phyloP scores from a whole-genome alignment of 2,113 vertebrate genomes.

The Ceyx margarethae region DNA sequence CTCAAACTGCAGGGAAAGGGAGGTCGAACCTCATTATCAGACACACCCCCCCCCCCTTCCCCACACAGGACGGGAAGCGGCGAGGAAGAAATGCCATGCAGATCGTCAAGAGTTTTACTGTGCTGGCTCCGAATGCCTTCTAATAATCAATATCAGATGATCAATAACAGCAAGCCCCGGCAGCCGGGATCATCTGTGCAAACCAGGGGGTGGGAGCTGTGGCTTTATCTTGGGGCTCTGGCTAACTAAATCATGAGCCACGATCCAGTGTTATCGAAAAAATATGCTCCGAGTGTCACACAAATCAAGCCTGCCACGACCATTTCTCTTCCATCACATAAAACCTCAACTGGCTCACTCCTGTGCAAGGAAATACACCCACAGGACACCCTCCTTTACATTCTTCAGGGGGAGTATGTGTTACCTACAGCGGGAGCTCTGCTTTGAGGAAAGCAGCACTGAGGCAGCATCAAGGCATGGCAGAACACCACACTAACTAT shows the following conservation, averaged over 20 bases:
- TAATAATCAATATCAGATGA: constrained; percentile 56
- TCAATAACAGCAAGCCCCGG: not conserved
- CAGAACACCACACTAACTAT: constrained; percentile 5
- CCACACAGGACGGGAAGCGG: not conserved
- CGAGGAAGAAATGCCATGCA: not conserved
- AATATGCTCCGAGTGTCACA: not conserved
- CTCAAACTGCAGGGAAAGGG: constrained; percentile 13
- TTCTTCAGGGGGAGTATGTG: not conserved
- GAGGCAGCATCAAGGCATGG: not conserved
- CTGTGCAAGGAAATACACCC: not conserved
- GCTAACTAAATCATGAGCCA: constrained; percentile 9
- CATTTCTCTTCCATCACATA: not conserved
- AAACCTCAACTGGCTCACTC: not conserved
- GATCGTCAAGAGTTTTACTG: constrained; percentile 35
- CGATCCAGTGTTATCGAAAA: not conserved
- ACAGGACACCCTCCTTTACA: fast-evolving
- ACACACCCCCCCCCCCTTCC: not conserved
- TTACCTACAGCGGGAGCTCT: not conserved
- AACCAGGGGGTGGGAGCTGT: constrained; percentile 2
- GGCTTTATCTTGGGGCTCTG: not conserved
- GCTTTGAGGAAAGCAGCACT: not conserved
- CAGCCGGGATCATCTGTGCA: not conserved
- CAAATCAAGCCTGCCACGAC: not conserved
- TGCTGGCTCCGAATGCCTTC: not conserved
- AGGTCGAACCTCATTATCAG: constrained; percentile 8